A percentile compares a stretch with the other conserved stretches of the same genome.
Conservation (phyloP, 2,888 invertebrate species). For the Anodontia alba region DNA sequence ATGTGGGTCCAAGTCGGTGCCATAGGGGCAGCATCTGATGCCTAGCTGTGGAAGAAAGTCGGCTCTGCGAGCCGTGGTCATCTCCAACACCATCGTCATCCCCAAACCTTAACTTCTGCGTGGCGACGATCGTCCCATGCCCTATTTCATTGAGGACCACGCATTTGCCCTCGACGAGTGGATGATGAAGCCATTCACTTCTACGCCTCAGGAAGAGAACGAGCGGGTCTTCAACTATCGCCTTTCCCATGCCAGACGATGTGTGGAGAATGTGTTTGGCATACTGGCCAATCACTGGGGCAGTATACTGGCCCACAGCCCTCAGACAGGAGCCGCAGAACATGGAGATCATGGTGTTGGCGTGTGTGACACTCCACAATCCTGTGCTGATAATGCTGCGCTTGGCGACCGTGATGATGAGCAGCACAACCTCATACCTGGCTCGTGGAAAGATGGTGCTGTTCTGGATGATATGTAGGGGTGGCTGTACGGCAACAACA, state of each 20-base stretch:
- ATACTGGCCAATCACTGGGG: conserved; percentile 29
- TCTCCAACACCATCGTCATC: conserved; percentile 33
- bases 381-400: not conserved
- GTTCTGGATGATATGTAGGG: not conserved
- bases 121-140: conserved; percentile 31
- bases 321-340: not conserved
- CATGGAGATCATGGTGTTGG: not conserved
- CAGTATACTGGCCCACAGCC: not conserved
- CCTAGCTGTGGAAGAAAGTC: conserved; percentile 53
- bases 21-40: conserved; percentile 35
- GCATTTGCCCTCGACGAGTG: conserved; percentile 47
- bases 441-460: not conserved
- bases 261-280: conserved; percentile 40
- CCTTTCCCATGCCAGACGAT: conserved; percentile 38
- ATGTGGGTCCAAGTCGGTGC: not conserved
- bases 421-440: not conserved
- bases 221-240: conserved; percentile 40
- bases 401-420: not conserved
- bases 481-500: not conserved
- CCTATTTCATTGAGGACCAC: conserved; percentile 53
- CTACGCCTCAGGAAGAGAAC: conserved; percentile 30
- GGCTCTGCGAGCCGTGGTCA: conserved; percentile 40
- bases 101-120: conserved; percentile 36
- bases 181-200: conserved; percentile 57
- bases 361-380: not conserved